Evolutionary conservation across 1,140 invertebrate species (phyloP).

Genomic region (Aphaenogaster rudis): DNA sequence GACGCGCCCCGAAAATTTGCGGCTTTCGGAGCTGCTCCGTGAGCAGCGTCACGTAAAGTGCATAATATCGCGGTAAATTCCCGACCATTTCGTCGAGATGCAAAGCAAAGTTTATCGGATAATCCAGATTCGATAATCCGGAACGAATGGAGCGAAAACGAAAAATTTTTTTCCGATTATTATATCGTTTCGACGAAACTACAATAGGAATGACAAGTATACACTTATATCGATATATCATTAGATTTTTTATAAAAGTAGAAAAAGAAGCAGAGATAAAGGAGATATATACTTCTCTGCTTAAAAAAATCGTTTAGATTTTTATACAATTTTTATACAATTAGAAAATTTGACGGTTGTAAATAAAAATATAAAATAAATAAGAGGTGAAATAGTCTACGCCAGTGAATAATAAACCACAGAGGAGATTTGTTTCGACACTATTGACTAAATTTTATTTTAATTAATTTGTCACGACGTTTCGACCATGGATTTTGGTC

Average conservation of each 20-base stretch:
- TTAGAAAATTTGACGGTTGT: not conserved
- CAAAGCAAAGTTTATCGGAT: not conserved
- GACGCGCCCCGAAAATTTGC: constrained; percentile 43
- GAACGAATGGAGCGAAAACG: not conserved
- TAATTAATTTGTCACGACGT: too few species aligned
- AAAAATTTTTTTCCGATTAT: not conserved
- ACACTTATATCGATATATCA: not conserved
- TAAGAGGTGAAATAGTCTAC: too few species aligned
- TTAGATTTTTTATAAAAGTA: not conserved
- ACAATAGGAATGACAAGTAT: not conserved
- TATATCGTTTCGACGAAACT: not conserved
- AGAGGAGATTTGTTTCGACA: too few species aligned
- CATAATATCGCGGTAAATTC: not conserved
- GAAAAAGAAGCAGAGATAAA: not conserved
- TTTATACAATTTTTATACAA: not conserved
- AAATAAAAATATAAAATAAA: not conserved
- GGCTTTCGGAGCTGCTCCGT: not conserved
- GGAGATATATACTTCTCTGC: not conserved
- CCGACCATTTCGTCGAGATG: not conserved
- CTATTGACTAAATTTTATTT: too few species aligned
- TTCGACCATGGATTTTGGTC: too few species aligned
- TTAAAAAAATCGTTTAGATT: not conserved
- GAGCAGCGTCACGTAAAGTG: not conserved
- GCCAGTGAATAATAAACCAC: too few species aligned
- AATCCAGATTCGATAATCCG: not conserved